Base-by-base conservation (phyloP, 1,140 invertebrate genomes). In the Macrobrachium nipponense region DNA sequence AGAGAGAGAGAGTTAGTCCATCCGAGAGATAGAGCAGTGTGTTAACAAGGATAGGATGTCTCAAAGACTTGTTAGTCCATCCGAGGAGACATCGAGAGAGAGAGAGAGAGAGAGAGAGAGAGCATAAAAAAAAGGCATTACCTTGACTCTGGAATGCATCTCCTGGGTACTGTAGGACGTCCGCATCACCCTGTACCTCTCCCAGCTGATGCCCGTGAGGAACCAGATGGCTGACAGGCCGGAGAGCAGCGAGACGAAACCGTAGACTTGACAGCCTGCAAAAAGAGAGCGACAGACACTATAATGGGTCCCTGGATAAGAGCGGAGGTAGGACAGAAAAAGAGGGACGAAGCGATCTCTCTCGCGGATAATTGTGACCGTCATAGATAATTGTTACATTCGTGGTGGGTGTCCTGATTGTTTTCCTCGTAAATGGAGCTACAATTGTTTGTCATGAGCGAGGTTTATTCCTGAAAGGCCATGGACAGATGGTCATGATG, bases 151-250 rank as follows among this genome's bases (percentile, higher is more conserved):
- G 17, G 76, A 66, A 17, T 59, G 62, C 17, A 43, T 70, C 36
- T 36, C 43, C 59, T 59, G 17, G 8, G 73, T 85, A 11, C 59
- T 77, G 62, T 78, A 64, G 75, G 75, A 85, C 20, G 36, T 60
- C 12, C 82, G 62, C 14, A 87, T 70, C 79, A 81, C 80, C 0
- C 75, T 27, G 75, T 82, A 87, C 23, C 86, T 64, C 17, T 87
- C 86, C 18, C 76, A 58, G 64, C 79, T 87, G 79, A 87, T 87
- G 68, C 79, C 86, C 7, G 78, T 86, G 64, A 86, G 84, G 43
- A 86, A 80, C 84, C 84, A 86, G 77, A 86, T 86, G 66, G 84
- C 78, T 12, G 84, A 80, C 44, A 86, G 78, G 20, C 84, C 84
- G 11, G 84, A 27, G 27, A 86, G n/a, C 36, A 86, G 70, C 15